A percentile compares a stretch with the other conserved stretches of the same genome.
phyloP scores from a whole-genome alignment of 2,888 invertebrate species.

The Lordiphosa andalusiaca region DNA sequence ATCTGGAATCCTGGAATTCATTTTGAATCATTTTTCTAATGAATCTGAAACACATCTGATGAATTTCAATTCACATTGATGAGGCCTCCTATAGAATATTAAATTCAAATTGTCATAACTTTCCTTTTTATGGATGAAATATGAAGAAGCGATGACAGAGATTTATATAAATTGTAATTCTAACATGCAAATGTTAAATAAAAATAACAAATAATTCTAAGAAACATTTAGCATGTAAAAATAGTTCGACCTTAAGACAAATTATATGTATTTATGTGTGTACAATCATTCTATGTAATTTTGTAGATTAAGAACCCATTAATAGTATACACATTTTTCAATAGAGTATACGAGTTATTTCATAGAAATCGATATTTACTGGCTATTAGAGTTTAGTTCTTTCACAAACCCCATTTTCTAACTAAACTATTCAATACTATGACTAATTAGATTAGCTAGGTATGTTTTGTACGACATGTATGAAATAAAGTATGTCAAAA shows the following conservation, averaged over 20 bases:
- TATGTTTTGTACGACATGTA: constrained; percentile 26
- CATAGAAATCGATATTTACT: constrained; percentile 62
- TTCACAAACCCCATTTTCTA: constrained; percentile 21
- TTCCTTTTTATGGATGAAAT: no score
- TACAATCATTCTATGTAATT: constrained; percentile 42
- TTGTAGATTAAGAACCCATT: constrained; percentile 31
- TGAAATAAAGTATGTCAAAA: constrained; percentile 24
- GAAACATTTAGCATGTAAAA: constrained; percentile 2
- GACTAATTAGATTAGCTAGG: constrained; percentile 14
- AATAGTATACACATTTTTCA: constrained; percentile 26
- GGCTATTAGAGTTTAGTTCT: constrained; percentile 57
- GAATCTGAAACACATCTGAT: no score
- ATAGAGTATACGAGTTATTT: constrained; percentile 67
- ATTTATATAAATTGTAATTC: no score
- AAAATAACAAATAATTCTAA: neutral
- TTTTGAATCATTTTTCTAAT: no score
- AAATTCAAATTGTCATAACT: no score
- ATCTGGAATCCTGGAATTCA: no score
- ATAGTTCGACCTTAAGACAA: constrained; percentile 21
- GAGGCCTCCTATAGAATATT: no score
- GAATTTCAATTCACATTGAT: no score
- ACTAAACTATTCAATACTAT: constrained; percentile 7
- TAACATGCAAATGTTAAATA: no score
- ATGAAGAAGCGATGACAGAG: no score
- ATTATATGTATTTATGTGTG: no score